Percentiles rank a stretch among this genome's conserved stretches.
Evolutionary conservation across 2,797 vertebrate genomes (phyloP).

Genomic region (Tangara arthus): DNA sequence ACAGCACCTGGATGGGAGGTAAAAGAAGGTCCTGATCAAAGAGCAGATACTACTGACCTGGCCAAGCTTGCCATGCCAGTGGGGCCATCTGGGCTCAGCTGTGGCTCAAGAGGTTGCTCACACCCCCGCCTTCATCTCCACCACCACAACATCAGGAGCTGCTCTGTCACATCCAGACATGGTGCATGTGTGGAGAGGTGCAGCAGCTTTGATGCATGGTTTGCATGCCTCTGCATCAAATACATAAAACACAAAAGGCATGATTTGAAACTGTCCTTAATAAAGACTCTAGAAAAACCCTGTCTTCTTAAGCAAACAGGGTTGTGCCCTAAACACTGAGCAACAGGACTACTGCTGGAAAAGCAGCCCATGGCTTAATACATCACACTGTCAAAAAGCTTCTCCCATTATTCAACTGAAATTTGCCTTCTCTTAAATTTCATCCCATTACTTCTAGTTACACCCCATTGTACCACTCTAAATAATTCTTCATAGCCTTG

Average conservation of each 20-base stretch:
- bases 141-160: rapidly evolving
- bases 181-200: rapidly evolving
- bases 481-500: conserved; percentile 72
- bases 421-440: conserved; percentile 71
- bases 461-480: conserved; percentile 68
- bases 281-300: not conserved
- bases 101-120: not conserved
- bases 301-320: conserved; percentile 38
- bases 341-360: conserved; percentile 25
- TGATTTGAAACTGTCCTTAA: not conserved
- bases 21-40: conserved; percentile 9
- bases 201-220: rapidly evolving
- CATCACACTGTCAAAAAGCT: conserved; percentile 64
- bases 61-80: not conserved
- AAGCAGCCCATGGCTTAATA: conserved; percentile 44
- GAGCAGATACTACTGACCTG: not conserved
- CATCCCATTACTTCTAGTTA: conserved; percentile 71
- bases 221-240: not conserved
- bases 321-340: conserved; percentile 28
- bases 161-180: rapidly evolving
- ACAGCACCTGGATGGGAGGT: not conserved
- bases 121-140: not conserved
- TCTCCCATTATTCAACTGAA: conserved; percentile 67
- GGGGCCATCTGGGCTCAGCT: not conserved
- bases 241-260: not conserved